These are phyloP conservation scores for Paguma larvata DNA, from an alignment of 2,797 vertebrate species.

Conservation along the genomic window DNA sequence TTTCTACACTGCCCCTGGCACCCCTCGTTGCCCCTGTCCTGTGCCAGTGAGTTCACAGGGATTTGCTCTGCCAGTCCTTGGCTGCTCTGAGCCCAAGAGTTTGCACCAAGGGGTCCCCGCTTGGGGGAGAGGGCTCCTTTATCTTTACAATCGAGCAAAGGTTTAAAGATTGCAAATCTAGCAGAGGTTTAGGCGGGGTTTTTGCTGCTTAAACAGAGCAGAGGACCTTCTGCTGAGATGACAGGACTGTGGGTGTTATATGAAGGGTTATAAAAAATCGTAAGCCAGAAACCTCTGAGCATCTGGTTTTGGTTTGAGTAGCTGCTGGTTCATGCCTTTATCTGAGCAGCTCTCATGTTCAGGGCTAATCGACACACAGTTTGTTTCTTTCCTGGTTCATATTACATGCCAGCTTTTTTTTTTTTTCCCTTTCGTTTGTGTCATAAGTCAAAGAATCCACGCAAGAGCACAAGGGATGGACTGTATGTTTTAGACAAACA, in stretches of 20 bases:
- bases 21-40: background rate
- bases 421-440: constrained; percentile 80
- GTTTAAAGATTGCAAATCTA: constrained; percentile 78
- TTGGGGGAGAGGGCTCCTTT: constrained; percentile 75
- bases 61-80: background rate
- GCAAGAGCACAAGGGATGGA: constrained; percentile 52
- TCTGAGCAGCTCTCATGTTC: constrained; percentile 81
- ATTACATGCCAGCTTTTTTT: constrained; percentile 80
- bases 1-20: background rate
- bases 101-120: constrained; percentile 79
- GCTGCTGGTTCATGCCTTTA: constrained; percentile 83
- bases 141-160: constrained; percentile 78
- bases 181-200: constrained; percentile 58
- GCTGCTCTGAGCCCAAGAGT: constrained; percentile 66
- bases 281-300: constrained; percentile 73
- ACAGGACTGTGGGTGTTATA: constrained; percentile 77
- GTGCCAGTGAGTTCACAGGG: background rate
- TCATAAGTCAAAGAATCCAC: constrained; percentile 77
- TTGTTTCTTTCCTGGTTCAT: constrained; percentile 85
- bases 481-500: constrained; percentile 68
- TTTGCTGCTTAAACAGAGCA: constrained; percentile 70
- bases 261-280: constrained; percentile 77
- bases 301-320: constrained; percentile 88
- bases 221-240: constrained; percentile 80
- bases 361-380: constrained; percentile 85